phyloP scores from a whole-genome alignment of 2,113 vertebrate genomes.

The Oostethus manadensis region DNA sequence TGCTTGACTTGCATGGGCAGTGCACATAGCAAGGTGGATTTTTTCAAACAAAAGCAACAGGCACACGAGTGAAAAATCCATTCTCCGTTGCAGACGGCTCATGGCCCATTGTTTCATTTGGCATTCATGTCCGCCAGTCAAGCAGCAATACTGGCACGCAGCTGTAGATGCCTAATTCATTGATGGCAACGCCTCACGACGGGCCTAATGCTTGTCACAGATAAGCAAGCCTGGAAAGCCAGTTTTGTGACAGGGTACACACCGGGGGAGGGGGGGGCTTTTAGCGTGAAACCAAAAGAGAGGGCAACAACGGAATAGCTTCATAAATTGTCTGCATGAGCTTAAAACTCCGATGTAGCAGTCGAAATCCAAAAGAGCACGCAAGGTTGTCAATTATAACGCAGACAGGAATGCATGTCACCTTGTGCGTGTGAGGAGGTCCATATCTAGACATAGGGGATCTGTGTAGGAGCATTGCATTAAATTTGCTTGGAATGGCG shows the following conservation, averaged over 20 bases:
- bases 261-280: neutral
- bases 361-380: conserved; percentile 4
- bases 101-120: conserved; percentile 7
- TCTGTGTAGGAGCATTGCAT: neutral
- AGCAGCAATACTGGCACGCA: conserved; percentile 13
- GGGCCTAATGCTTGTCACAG: conserved; percentile 16
- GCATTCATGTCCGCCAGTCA: neutral
- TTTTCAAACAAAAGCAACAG: conserved; percentile 1
- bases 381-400: conserved; percentile 10
- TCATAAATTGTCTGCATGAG: conserved; percentile 9
- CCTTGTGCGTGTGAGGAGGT: neutral
- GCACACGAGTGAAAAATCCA: conserved; percentile 4
- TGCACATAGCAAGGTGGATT: neutral
- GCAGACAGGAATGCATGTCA: neutral
- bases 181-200: conserved; percentile 22
- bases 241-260: conserved; percentile 12
- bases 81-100: neutral
- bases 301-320: conserved; percentile 9
- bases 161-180: conserved; percentile 26
- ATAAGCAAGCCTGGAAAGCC: conserved; percentile 31
- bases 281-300: conserved; percentile 13
- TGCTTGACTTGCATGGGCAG: neutral
- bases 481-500: neutral
- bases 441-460: too few species aligned
- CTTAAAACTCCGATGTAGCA: conserved; percentile 5